Evolutionary conservation across 2,888 invertebrate species (phyloP), one percentile per base, ranked within the genome.

Genomic region (Dolichomitus sp.): DNA sequence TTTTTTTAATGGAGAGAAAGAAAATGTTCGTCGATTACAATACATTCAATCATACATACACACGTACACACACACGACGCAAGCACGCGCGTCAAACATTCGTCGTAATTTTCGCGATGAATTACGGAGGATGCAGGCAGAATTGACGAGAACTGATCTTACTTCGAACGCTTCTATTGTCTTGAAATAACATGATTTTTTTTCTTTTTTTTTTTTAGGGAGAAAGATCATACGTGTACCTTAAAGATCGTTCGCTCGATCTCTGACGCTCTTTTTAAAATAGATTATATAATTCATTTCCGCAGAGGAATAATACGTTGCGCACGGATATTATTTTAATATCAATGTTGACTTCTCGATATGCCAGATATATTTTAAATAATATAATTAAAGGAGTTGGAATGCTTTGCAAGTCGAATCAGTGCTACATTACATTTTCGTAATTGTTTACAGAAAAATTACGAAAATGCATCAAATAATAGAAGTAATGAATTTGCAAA

Each of bases 71-170:
- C 57, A 61, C 61, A 45, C 65, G 23, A 63, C 63, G 65, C 52
- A 48, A 45, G 30, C 59, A 59, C 45, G 37, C 33, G 48, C 50
- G 68, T 59, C 57, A 40, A 48, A 50, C 65, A 54, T 17, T 76
- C 37, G 61, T 61, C 37, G 61, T 40, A 48, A 68, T 23, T 76
- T 40, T 69, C 45, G 59, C 70, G 70, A 48, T 59, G 45, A 68
- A 80, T 61, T 65, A 45, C 65, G 42, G 33, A 79, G 69, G 65
- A 79, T 68, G 76, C 78, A 72, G 83, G 83, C 80, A 83, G 68
- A 80, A 83, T 83, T 80, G 80, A 83, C 83, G 33, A 79, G 70
- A 83, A 75, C 70, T 54, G 70, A 76, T 79, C 79, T 42, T 83
- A 79, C 70, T 52, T 54, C 30, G 37, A 83, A 72, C 72, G 70